Evolutionary conservation across 2,113 vertebrate species (phyloP).

Genomic region (Gambusia holbrooki): DNA sequence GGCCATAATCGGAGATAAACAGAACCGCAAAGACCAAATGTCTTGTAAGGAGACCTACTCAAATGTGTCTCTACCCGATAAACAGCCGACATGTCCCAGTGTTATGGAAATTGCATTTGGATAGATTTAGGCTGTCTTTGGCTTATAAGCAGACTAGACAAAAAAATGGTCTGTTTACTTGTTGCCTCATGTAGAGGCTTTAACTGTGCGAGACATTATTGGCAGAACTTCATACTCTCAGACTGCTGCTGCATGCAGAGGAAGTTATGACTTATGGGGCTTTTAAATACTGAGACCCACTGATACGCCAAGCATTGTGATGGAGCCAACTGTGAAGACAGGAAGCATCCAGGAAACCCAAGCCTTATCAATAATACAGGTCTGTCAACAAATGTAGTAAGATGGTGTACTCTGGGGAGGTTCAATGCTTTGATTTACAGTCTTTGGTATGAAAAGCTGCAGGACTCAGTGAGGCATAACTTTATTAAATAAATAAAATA

Average conservation of each 20-base stretch:
- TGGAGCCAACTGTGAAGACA: conserved; percentile 35
- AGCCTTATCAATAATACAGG: conserved; percentile 45
- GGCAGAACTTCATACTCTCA: conserved; percentile 31
- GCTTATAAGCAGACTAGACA: conserved; percentile 20
- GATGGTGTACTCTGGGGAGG: conserved; percentile 2
- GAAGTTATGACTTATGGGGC: conserved; percentile 45
- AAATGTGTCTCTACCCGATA: conserved; percentile 52
- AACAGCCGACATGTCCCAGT: conserved; percentile 30
- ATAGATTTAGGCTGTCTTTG: conserved; percentile 6
- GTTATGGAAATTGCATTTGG: conserved; percentile 10
- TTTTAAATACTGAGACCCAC: conserved; percentile 56
- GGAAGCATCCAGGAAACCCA: conserved; percentile 58
- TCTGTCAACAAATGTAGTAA: conserved; percentile 40
- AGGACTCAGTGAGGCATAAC: neutral
- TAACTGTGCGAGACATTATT: conserved; percentile 46
- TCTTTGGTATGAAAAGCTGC: conserved; percentile 3
- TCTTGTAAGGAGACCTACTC: conserved; percentile 13
- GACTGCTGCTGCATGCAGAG: conserved; percentile 43
- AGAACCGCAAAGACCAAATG: conserved; percentile 39
- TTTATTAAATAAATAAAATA: neutral
- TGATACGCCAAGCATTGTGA: conserved; percentile 37
- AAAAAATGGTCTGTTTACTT: conserved; percentile 27
- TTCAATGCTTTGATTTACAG: neutral
- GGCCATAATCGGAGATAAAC: conserved; percentile 50
- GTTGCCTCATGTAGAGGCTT: conserved; percentile 34